Evolutionary conservation across 2,888 invertebrate genomes (phyloP), one percentile per base, ranked within the genome.

Genomic region (Drosophila meridiana): DNA sequence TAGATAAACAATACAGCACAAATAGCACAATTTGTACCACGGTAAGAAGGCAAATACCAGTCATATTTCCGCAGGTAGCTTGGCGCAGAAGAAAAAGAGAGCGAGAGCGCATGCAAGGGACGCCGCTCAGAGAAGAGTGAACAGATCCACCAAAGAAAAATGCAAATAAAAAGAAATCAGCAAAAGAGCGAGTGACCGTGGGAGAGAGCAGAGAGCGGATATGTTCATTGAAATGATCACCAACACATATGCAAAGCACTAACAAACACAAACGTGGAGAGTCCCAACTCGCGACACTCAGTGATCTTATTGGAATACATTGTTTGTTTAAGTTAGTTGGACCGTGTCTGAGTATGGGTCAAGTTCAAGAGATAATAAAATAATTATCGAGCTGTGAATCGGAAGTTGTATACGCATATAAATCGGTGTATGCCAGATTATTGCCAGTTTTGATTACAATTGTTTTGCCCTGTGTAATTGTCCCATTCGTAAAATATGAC

Each of bases 381-480:
- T 40, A 30, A 13, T 32, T 32, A 70, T 65, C 47, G 20, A 28
- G 36, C 43, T 47, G 42, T 9, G 47, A 53, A 62, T 67, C 68
- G 73, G 74, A 81, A 81, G 70, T 62, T 53, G n/a, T 28, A 36
- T 56, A 43, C 45, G 55, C 38, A 26, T 30, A 57, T 38, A 68
- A 56, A 42, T 58, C 4, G 14, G 30, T 11, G 26, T 30, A 28
- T 38, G 45, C 9, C 40, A 26, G 40, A 48, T 47, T 50, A 61
- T 62, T 57, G 64, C 28, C 26, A 40, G 57, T 67, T 69, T 71
- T 40, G 50, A 45, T 80, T 78, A 40, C 81, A 62, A 73, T 73
- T 76, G 76, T 76, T 78, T 65, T 55, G 67, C 40, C 67, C 65
- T 38, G 48, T 61, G 36, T 76, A 80, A 83, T 83, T 86, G 73